These are phyloP conservation scores for Lycophotia porphyrea DNA, from an alignment of 2,888 invertebrate species.

Conservation along the genomic window DNA sequence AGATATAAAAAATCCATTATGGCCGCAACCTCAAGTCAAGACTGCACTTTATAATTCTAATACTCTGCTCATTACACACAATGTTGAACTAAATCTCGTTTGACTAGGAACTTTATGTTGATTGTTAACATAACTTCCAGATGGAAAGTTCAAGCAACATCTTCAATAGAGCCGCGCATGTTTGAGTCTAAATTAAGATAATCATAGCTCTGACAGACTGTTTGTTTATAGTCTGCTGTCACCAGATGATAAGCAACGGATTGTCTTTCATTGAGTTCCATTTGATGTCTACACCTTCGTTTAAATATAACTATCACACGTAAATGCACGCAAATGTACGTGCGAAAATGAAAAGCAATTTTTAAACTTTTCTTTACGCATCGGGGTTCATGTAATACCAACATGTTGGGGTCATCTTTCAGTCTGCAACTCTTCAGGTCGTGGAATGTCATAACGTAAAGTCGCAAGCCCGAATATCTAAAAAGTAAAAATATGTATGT, in stretches of 20 bases:
- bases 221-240: slow-evolving; percentile 22
- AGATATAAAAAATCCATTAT: neutral
- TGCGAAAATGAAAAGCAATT: neutral
- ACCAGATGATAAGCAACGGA: slow-evolving; percentile 8
- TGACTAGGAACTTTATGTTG: neutral
- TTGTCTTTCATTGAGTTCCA: slow-evolving; percentile 15
- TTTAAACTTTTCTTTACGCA: neutral
- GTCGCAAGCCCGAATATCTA: neutral
- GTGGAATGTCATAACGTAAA: neutral
- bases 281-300: slow-evolving; percentile 8
- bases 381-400: neutral
- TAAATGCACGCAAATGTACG: neutral
- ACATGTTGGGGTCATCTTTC: neutral
- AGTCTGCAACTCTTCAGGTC: neutral
- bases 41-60: neutral
- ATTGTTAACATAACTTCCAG: slow-evolving; percentile 13
- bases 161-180: neutral
- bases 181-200: slow-evolving; percentile 16
- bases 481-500: too few relatives aligned
- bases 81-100: neutral
- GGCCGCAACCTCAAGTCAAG: neutral
- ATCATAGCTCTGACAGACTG: slow-evolving; percentile 1
- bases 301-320: slow-evolving; percentile 2
- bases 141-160: slow-evolving; percentile 9
- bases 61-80: neutral